These are phyloP conservation scores for Mesocentrotus franciscanus DNA, from an alignment of 53 echinoderm and acorn worm genomes.

Conservation along the genomic window DNA sequence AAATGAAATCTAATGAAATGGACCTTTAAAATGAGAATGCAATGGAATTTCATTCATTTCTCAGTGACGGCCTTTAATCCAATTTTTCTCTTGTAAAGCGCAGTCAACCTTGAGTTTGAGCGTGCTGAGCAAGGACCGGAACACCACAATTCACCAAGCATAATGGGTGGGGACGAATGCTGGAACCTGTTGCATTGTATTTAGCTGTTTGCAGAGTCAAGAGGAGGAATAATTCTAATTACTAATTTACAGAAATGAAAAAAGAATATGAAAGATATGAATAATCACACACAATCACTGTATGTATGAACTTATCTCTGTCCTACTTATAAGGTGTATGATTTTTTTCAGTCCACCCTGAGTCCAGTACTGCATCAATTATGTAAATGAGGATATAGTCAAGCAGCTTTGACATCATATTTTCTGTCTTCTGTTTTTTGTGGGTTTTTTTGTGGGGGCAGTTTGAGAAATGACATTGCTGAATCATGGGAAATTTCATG, in stretches of 20 bases:
- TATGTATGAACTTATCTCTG: neutral
- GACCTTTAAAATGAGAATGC: neutral
- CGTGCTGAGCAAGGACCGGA: slow-evolving; percentile 24
- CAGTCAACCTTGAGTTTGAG: slow-evolving; percentile 4
- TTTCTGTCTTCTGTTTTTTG: no score
- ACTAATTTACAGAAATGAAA: neutral
- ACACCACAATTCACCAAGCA: neutral
- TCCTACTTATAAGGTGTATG: neutral
- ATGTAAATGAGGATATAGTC: no score
- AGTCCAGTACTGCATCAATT: no score
- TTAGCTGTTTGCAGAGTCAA: neutral
- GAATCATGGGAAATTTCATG: no score
- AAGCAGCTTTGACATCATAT: no score
- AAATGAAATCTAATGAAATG: neutral
- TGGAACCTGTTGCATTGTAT: slow-evolving; percentile 13
- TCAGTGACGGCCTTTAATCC: neutral
- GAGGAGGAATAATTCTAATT: neutral
- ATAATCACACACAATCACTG: neutral
- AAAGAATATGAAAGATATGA: slow-evolving; percentile 2
- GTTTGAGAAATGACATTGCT: no score
- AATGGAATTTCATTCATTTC: neutral
- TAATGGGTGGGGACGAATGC: neutral
- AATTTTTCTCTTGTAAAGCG: neutral
- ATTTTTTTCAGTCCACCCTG: neutral
- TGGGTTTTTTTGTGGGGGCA: no score